Percentiles rank a stretch among this genome's conserved stretches.
Evolutionary conservation across 2,113 vertebrate species (phyloP).

Genomic region (Leptosomus discolor): DNA sequence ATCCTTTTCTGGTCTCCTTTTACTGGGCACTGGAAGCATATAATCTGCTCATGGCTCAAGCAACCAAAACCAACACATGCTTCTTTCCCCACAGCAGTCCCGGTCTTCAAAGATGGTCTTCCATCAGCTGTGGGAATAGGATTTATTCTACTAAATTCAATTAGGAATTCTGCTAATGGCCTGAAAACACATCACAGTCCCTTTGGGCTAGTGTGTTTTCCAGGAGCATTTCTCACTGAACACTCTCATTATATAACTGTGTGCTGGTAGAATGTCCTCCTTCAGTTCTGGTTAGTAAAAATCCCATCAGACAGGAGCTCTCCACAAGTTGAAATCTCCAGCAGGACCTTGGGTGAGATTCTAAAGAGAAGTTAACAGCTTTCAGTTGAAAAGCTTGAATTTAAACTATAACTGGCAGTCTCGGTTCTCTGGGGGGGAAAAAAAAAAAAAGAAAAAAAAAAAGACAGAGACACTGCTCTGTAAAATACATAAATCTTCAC

Average conservation of each 20-base stretch:
- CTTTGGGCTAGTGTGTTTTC: not conserved
- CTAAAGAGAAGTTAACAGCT: not conserved
- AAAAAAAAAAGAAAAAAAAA: not conserved
- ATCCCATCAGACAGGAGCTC: not conserved
- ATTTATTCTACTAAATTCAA: not conserved
- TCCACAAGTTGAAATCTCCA: not conserved
- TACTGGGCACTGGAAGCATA: not conserved
- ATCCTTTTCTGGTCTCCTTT: not conserved
- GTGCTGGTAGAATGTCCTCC: not conserved
- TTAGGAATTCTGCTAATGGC: not conserved
- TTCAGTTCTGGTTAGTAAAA: not conserved
- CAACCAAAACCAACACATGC: not conserved
- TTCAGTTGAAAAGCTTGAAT: not conserved
- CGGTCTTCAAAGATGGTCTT: not conserved
- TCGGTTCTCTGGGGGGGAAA: not conserved
- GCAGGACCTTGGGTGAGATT: not conserved
- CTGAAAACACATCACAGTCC: not conserved
- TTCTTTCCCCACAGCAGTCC: not conserved
- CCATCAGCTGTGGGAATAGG: not conserved
- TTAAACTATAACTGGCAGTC: not conserved
- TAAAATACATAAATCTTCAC: not conserved
- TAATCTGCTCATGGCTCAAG: not conserved
- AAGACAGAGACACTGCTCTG: not conserved
- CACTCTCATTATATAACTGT: not conserved
- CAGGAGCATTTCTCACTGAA: not conserved